Evolutionary conservation across 1,140 invertebrate genomes (phyloP).

Genomic region (Tetranychus cinnabarinus): DNA sequence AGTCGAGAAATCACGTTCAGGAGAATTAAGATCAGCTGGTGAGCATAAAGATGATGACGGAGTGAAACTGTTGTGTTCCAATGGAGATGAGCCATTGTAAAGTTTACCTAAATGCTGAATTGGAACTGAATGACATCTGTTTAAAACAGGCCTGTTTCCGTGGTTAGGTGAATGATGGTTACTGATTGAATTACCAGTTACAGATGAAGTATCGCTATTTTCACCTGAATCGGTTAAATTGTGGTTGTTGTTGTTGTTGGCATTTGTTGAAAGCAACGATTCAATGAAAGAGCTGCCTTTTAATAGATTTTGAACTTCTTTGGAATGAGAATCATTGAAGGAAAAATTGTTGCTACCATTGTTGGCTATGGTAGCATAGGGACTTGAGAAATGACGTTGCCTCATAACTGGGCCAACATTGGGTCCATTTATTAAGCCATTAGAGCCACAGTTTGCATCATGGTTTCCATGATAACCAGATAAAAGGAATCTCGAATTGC

Average conservation of each 20-base stretch:
- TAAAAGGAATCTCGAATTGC: not conserved
- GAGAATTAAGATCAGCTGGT: not conserved
- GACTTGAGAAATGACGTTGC: conserved; percentile 10
- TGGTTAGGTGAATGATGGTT: not conserved
- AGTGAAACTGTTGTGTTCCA: not conserved
- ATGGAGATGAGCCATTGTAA: not conserved
- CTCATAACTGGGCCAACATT: not conserved
- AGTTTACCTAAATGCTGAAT: conserved; percentile 23
- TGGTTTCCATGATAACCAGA: not conserved
- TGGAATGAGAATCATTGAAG: not conserved
- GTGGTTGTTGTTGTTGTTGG: too few species aligned
- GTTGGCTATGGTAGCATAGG: not conserved
- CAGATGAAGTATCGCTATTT: not conserved
- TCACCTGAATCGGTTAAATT: not conserved
- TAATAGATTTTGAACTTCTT: conserved; percentile 7
- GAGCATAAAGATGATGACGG: not conserved
- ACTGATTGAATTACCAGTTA: not conserved
- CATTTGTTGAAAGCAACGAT: not conserved
- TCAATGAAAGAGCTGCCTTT: not conserved
- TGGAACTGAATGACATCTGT: conserved; percentile 46
- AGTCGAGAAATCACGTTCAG: not conserved
- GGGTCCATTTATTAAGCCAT: too few species aligned
- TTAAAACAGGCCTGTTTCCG: conserved; percentile 14
- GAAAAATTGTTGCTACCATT: not conserved
- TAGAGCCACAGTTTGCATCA: not conserved